Evolutionary conservation across 2,113 vertebrate species (phyloP).

Genomic region (Microcebus jonahi): DNA sequence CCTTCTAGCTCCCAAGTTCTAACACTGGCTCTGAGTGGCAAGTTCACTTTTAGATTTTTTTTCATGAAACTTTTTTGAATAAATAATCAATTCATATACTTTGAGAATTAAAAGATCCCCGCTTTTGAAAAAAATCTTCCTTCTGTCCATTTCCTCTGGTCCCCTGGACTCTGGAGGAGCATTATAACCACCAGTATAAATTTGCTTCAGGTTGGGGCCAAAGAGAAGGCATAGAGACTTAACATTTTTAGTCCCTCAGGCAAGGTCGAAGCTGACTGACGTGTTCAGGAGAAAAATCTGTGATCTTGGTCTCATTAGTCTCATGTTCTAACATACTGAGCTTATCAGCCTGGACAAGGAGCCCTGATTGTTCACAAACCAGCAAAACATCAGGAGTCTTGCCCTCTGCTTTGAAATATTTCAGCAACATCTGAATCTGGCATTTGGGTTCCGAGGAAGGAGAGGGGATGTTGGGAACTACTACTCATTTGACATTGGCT

Average conservation of each 20-base stretch:
- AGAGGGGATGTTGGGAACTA: neutral
- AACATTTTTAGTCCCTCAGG: neutral
- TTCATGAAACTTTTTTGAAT: neutral
- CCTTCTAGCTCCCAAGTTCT: neutral
- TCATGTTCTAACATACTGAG: neutral
- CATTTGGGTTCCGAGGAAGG: neutral
- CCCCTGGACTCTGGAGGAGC: neutral
- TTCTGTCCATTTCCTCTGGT: neutral
- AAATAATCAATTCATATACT: neutral
- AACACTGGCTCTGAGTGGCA: neutral
- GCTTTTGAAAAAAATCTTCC: neutral
- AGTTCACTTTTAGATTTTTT: neutral
- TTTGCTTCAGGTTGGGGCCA: neutral
- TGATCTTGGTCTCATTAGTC: neutral
- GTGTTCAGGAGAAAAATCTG: neutral
- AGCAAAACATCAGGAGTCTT: neutral
- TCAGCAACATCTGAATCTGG: neutral
- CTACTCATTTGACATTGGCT: neutral
- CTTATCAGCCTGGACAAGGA: neutral
- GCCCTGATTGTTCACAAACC: neutral
- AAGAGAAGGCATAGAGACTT: neutral
- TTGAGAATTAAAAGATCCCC: neutral
- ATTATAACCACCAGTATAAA: neutral
- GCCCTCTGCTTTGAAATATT: neutral
- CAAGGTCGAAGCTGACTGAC: conserved; percentile 9